Conservation (phyloP, 2,113 vertebrate species). For the Cryptomyrus ogoouensis region DNA sequence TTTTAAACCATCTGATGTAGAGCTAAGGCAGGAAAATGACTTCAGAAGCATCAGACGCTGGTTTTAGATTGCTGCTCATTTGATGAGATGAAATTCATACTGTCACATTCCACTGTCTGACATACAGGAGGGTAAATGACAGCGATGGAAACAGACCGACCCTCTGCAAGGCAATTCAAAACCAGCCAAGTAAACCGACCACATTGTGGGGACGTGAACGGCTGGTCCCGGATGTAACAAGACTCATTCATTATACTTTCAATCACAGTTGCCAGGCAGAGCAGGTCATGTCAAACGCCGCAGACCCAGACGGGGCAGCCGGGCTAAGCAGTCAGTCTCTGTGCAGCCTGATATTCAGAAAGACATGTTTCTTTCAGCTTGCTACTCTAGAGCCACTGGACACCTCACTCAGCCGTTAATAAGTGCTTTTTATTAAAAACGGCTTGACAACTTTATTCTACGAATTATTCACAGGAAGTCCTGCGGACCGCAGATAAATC, state of each 20-base stretch:
- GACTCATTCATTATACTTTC: neutral
- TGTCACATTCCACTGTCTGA: neutral
- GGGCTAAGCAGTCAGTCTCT: neutral
- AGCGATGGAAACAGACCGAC: neutral
- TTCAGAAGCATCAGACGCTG: neutral
- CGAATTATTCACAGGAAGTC: neutral
- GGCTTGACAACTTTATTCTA: neutral
- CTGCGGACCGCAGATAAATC: neutral
- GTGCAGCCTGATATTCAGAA: neutral
- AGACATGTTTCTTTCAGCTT: neutral
- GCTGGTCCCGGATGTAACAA: neutral
- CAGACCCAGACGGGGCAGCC: neutral
- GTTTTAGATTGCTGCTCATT: neutral
- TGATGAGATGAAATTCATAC: neutral
- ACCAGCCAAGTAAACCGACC: neutral
- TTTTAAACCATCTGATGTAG: neutral
- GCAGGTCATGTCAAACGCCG: neutral
- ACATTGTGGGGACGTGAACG: neutral
- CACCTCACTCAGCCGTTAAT: neutral
- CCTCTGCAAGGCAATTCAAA: neutral
- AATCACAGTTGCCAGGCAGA: neutral
- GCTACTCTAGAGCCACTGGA: neutral
- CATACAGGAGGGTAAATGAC: neutral
- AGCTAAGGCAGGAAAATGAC: neutral
- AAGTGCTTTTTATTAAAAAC: neutral